These are phyloP conservation scores for Lagopus leucura DNA, from an alignment of 2,113 vertebrate species.

Conservation along the genomic window DNA sequence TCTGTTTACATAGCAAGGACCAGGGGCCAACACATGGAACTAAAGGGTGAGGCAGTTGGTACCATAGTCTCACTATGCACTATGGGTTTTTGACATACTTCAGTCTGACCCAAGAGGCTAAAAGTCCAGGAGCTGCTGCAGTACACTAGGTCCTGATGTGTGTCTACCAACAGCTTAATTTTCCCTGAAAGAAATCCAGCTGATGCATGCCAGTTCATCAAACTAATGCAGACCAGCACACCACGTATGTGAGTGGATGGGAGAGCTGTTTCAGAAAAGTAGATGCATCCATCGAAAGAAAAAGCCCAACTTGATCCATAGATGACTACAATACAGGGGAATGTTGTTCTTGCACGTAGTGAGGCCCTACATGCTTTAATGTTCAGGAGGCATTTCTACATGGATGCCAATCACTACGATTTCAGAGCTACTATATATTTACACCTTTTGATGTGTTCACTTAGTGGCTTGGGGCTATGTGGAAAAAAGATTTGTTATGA, in stretches of 20 bases:
- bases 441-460: background rate
- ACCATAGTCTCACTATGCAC: background rate
- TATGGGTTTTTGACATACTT: background rate
- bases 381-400: background rate
- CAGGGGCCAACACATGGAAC: background rate
- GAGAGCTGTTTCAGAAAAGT: background rate
- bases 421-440: background rate
- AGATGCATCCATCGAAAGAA: background rate
- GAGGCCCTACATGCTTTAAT: background rate
- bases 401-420: background rate
- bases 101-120: background rate
- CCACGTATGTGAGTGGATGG: background rate
- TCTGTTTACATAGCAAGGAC: background rate
- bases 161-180: background rate
- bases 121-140: background rate
- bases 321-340: background rate
- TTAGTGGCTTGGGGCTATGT: background rate
- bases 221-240: accelerated
- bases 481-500: background rate
- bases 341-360: background rate
- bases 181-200: background rate
- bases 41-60: background rate
- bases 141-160: background rate
- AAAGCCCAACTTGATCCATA: background rate
- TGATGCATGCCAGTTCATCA: background rate